Conservation (phyloP, 1,140 invertebrate genomes). For the Pogonognathellus flavescens region DNA sequence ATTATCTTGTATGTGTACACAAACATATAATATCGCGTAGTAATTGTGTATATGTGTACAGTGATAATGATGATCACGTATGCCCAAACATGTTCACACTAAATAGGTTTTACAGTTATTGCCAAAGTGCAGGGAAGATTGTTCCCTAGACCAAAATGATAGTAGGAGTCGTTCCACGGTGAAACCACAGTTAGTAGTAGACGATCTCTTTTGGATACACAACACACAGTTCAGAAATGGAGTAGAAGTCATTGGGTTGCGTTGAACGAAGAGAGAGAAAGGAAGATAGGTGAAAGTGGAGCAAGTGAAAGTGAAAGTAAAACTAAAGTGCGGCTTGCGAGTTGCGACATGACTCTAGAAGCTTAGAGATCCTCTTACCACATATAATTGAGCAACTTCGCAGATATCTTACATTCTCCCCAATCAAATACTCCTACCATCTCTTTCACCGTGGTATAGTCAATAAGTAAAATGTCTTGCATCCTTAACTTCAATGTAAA, state of each 20-base stretch:
- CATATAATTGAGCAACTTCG: conserved; percentile 26
- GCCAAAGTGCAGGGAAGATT: background rate
- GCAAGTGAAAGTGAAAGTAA: conserved; percentile 24
- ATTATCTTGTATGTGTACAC: background rate
- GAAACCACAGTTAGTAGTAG: background rate
- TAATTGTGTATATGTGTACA: too few relatives aligned
- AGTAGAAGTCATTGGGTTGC: background rate
- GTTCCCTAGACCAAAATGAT: conserved; percentile 22
- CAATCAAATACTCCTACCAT: too few relatives aligned
- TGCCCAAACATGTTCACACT: background rate
- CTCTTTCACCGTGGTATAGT: background rate
- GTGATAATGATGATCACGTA: background rate
- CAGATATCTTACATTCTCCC: too few relatives aligned
- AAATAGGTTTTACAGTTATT: conserved; percentile 8
- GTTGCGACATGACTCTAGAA: background rate
- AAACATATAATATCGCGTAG: background rate
- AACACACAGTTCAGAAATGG: conserved; percentile 6
- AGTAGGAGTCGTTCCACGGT: background rate
- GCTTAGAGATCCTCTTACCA: conserved; percentile 27
- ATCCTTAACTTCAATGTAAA: background rate
- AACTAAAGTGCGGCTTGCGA: conserved; percentile 20
- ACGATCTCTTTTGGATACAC: background rate
- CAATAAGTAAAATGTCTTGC: conserved; percentile 33
- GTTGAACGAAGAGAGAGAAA: conserved; percentile 16
- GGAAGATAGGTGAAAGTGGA: conserved; percentile 28